Percentiles rank a stretch among this genome's conserved stretches.
Conservation (phyloP, 2,797 vertebrate genomes). For the Mus caroli region DNA sequence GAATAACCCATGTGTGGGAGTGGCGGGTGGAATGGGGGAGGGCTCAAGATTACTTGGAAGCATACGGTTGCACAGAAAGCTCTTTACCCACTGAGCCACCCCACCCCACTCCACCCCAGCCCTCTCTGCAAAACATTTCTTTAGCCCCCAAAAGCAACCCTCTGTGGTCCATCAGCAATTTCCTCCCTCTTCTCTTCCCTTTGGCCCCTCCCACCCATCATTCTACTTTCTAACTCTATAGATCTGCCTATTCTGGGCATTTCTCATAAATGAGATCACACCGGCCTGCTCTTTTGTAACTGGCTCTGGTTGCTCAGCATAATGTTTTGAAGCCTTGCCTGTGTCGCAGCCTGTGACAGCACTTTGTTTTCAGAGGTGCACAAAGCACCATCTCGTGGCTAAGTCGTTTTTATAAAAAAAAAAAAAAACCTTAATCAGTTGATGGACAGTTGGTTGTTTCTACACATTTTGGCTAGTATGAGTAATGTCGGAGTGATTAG, state of each 20-base stretch:
- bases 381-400: neutral
- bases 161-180: neutral
- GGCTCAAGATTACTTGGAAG: neutral
- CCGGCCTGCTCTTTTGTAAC: slow-evolving; percentile 53
- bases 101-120: neutral
- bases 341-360: neutral
- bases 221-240: slow-evolving; percentile 41
- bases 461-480: neutral
- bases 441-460: neutral
- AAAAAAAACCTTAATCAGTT: neutral
- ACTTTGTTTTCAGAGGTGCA: slow-evolving; percentile 3
- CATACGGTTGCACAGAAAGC: neutral
- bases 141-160: neutral
- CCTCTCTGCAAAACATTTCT: neutral
- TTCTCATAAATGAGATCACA: slow-evolving; percentile 40
- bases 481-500: neutral
- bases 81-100: neutral
- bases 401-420: neutral
- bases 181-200: neutral
- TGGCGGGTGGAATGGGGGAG: too few species aligned
- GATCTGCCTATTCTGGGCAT: slow-evolving; percentile 59
- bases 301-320: slow-evolving; percentile 59
- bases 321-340: slow-evolving; percentile 51
- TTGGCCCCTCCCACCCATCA: neutral
- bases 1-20: neutral